A percentile compares a stretch with the other conserved stretches of the same genome.
Conservation (phyloP, 2,888 invertebrate species). For the Chamaedrilus cognettii region DNA sequence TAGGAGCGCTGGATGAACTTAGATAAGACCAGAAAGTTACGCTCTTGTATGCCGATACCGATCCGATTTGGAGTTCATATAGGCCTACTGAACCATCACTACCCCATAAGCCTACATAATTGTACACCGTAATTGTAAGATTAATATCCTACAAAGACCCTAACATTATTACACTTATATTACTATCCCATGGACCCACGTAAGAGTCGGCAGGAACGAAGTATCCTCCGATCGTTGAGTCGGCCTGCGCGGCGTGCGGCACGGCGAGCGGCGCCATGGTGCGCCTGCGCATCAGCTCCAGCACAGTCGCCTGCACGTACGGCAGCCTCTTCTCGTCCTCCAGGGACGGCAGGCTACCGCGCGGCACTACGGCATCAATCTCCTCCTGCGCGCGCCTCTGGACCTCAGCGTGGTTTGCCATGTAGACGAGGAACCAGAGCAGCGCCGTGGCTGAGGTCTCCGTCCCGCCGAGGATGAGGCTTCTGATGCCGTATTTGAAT, state of each 20-base stretch:
- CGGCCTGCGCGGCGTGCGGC: constrained; percentile 7
- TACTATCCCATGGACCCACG: too few species aligned
- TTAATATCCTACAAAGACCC: too few species aligned
- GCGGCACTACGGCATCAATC: neutral
- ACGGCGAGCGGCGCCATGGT: constrained; percentile 3
- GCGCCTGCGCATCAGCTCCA: constrained; percentile 9
- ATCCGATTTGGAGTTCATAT: too few species aligned
- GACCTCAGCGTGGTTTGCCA: constrained; percentile 10
- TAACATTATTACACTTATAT: too few species aligned
- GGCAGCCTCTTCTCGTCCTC: constrained; percentile 8
- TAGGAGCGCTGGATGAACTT: too few species aligned
- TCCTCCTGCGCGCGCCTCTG: constrained; percentile 5
- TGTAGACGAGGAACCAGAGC: neutral
- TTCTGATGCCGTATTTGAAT: constrained; percentile 1
- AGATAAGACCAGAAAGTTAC: too few species aligned
- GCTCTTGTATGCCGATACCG: too few species aligned
- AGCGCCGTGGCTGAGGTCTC: neutral
- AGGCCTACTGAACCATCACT: too few species aligned
- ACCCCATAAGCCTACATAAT: too few species aligned
- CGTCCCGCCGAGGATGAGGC: constrained; percentile 10
- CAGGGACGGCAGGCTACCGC: neutral
- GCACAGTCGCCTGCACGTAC: constrained; percentile 9
- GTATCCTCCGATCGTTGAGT: constrained; percentile 5
- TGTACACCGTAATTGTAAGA: too few species aligned
- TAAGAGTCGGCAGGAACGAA: constrained; percentile 7